A percentile compares a stretch with the other conserved stretches of the same genome.
Conservation (phyloP, 2,113 vertebrate species). For the Rhizomys pruinosus region DNA sequence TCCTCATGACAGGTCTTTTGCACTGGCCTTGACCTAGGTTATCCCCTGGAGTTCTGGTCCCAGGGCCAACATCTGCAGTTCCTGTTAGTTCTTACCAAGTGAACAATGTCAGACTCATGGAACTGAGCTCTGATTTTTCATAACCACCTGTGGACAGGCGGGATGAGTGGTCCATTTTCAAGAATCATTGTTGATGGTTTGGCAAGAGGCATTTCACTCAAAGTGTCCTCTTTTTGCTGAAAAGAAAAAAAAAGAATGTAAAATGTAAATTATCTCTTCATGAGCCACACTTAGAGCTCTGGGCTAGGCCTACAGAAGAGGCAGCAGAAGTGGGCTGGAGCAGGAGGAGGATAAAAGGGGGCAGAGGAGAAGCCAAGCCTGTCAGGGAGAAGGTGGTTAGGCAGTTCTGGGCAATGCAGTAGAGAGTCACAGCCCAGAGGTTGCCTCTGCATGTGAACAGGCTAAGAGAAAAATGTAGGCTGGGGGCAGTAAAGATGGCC, state of each 20-base stretch:
- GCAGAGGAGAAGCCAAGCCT: neutral
- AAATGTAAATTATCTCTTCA: slow-evolving; percentile 50
- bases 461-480: neutral
- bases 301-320: neutral
- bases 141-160: neutral
- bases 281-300: neutral
- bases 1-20: neutral
- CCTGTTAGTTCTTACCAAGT: neutral
- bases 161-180: slow-evolving; percentile 62
- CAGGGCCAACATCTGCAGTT: neutral
- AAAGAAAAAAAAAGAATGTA: slow-evolving; percentile 43
- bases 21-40: neutral
- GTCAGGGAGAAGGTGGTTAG: neutral
- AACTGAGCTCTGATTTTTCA: slow-evolving; percentile 17
- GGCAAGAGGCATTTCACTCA: slow-evolving; percentile 55
- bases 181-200: slow-evolving; percentile 48
- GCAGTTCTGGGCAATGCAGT: fast-evolving
- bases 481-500: neutral
- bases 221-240: slow-evolving; percentile 48
- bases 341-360: neutral
- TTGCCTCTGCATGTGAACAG: neutral
- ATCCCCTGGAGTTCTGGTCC: neutral
- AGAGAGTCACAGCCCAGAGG: neutral
- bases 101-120: neutral
- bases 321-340: neutral